Evolutionary conservation across 2,888 invertebrate species (phyloP).

Genomic region (Conchocele bisecta): DNA sequence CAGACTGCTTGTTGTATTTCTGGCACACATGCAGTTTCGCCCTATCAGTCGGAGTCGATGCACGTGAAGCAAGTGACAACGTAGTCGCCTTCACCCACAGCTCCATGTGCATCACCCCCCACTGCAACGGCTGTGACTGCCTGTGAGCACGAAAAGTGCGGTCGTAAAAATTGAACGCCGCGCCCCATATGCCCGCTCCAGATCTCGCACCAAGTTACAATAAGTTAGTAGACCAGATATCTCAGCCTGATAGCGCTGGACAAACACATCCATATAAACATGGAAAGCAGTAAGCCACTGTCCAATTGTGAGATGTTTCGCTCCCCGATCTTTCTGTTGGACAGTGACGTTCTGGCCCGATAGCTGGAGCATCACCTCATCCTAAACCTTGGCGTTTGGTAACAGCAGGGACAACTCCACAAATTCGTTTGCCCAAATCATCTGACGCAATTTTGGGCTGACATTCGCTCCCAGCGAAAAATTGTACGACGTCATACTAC

Average conservation of each 20-base stretch:
- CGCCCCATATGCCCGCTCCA: neutral
- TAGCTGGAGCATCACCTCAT: too few species aligned
- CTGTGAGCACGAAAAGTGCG: neutral
- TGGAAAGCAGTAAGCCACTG: conserved; percentile 2
- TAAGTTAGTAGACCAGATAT: neutral
- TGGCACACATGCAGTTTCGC: too few species aligned
- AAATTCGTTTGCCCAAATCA: too few species aligned
- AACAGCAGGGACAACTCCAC: too few species aligned
- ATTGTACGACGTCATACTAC: too few species aligned
- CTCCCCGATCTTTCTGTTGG: neutral
- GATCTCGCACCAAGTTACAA: neutral
- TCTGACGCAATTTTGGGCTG: too few species aligned
- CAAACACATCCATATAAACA: conserved; percentile 2
- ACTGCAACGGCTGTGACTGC: neutral
- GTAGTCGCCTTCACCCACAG: neutral
- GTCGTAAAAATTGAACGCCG: neutral
- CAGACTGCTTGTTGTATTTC: too few species aligned
- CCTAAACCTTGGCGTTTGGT: too few species aligned
- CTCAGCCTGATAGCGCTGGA: neutral
- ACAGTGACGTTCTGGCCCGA: too few species aligned
- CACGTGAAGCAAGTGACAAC: neutral
- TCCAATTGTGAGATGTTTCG: neutral
- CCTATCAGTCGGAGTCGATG: neutral
- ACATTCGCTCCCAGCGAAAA: too few species aligned
- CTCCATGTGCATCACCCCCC: neutral